Percentiles rank a stretch among this genome's conserved stretches.
These are phyloP conservation scores for Listronotus bonariensis DNA, from an alignment of 1,140 invertebrate genomes.

Conservation along the genomic window DNA sequence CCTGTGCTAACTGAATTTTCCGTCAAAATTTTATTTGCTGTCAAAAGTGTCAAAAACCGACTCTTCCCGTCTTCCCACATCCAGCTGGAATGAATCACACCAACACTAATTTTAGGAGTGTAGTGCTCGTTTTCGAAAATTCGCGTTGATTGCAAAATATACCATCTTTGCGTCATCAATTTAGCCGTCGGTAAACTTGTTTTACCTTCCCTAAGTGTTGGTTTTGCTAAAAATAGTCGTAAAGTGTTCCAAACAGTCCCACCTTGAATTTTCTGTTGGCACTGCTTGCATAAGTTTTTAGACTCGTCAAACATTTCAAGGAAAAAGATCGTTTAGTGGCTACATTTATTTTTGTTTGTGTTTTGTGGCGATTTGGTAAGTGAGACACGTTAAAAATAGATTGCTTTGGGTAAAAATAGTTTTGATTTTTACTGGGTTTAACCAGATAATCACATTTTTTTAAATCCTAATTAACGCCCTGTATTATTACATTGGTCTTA, in stretches of 20 bases:
- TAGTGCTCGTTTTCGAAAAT: slow-evolving; percentile 5
- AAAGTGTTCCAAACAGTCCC: slow-evolving; percentile 15
- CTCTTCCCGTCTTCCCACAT: neutral
- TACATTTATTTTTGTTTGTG: slow-evolving; percentile 27
- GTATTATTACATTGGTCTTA: neutral
- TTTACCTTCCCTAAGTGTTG: neutral
- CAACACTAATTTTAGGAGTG: slow-evolving; percentile 10
- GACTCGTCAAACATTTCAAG: slow-evolving; percentile 12
- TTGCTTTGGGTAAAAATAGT: slow-evolving; percentile 34
- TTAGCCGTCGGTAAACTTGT: neutral
- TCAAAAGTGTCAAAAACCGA: neutral
- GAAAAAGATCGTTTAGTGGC: slow-evolving; percentile 12
- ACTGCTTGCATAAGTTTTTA: slow-evolving; percentile 29
- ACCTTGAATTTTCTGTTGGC: slow-evolving; percentile 27
- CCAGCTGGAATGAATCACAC: slow-evolving; percentile 15
- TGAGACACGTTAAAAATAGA: slow-evolving; percentile 40
- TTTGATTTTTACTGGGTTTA: slow-evolving; percentile 2
- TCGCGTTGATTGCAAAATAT: slow-evolving; percentile 5
- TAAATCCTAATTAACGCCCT: slow-evolving; percentile 4
- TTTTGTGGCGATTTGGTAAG: slow-evolving; percentile 37
- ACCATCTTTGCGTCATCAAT: slow-evolving; percentile 11
- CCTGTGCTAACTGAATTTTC: neutral
- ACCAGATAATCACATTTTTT: neutral
- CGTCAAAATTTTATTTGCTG: slow-evolving; percentile 6
- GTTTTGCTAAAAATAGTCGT: slow-evolving; percentile 4